A percentile compares a stretch with the other conserved stretches of the same genome.
phyloP scores from a whole-genome alignment of 2,888 invertebrate genomes.

The Eupithecia insigniata region DNA sequence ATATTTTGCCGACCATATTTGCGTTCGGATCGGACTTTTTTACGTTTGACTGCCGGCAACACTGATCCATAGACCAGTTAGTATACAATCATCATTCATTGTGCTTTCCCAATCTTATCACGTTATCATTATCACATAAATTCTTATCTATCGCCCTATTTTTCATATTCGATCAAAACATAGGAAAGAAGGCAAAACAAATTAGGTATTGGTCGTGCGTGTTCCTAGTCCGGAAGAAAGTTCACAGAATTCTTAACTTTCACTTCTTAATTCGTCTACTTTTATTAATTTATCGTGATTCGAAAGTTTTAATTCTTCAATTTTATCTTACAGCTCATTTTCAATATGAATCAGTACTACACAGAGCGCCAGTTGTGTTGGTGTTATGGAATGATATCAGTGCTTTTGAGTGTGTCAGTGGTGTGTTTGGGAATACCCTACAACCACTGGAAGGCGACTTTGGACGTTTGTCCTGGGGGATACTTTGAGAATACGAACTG shows the following conservation, averaged over 20 bases:
- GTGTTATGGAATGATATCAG: constrained; percentile 66
- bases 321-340: constrained; percentile 2
- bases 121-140: neutral
- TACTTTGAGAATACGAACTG: constrained; percentile 85
- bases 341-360: constrained; percentile 71
- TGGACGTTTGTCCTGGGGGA: constrained; percentile 86
- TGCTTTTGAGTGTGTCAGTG: constrained; percentile 64
- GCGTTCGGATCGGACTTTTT: too few species aligned
- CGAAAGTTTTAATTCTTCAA: neutral
- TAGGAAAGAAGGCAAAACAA: neutral
- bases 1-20: too few species aligned
- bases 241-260: neutral
- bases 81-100: too few species aligned
- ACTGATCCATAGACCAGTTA: too few species aligned
- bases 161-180: neutral
- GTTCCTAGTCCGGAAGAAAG: neutral
- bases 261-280: neutral
- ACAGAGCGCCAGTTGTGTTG: constrained; percentile 72
- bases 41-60: too few species aligned
- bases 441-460: constrained; percentile 87
- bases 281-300: neutral
- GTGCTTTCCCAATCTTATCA: too few species aligned
- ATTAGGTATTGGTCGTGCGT: neutral
- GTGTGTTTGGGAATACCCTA: constrained; percentile 86
- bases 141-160: neutral